Evolutionary conservation across 2,797 vertebrate genomes (phyloP), one percentile per base, ranked within the genome.

Genomic region (Hoplostethus mediterraneus): DNA sequence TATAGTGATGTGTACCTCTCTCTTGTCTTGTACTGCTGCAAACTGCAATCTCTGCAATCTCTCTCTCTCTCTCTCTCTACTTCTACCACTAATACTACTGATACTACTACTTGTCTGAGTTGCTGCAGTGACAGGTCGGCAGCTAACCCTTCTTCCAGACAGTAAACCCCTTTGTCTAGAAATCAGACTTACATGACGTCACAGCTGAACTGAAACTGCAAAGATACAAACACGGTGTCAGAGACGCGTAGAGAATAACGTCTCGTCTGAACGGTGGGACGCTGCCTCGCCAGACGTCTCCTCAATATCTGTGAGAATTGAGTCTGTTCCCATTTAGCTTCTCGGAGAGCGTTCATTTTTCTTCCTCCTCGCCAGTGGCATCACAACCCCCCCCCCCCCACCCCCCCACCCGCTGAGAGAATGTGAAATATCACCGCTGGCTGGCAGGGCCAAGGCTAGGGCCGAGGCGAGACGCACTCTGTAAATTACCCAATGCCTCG

Each of bases 401-500:
- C 21, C 21, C 1, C 21, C 21, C 21, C n/a, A n/a, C 78, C 64
- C 42, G 49, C 83, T 82, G 80, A 60, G 81, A 66, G 70, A 90
- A 90, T 90, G 76, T 83, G 78, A 92, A 91, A 89, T 75, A 79
- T 83, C 77, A 81, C 78, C n/a, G 40, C 69, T 17, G 79, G 74
- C 86, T 75, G 67, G 76, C 66, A 58, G 79, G 90, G 81, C 83
- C 79, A 77, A 67, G 83, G 84, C 81, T 75, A 9, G 62, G 65
- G 69, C 81, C 58, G 84, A 73, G 81, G 81, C 63, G 67, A 86
- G 84, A 88, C 67, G 45, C 77, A 83, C 86, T 89, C 73, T 63
- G 86, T 78, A 90, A 92, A 93, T 93, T 89, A 93, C 87, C 87
- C 78, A 54, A 75, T 51, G 67, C 86, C 82, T 85, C 30, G 70